These are phyloP conservation scores for Andrena minutula DNA, from an alignment of 2,888 invertebrate species.

Conservation along the genomic window DNA sequence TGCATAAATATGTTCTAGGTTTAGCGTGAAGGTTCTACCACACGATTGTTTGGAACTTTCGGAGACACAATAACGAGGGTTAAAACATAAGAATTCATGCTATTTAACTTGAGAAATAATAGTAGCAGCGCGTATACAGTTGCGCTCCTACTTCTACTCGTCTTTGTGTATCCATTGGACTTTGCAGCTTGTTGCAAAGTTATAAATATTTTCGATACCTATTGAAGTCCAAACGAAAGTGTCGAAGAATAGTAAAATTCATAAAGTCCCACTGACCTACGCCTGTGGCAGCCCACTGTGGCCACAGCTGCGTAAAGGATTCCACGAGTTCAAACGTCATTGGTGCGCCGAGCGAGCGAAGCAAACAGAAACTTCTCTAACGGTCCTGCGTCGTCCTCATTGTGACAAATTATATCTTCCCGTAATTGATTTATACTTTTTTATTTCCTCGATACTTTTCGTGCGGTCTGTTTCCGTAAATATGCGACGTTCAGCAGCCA, in stretches of 20 bases:
- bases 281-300: slow-evolving; percentile 53
- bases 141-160: not conserved
- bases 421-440: slow-evolving; percentile 39
- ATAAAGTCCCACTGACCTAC: slow-evolving; percentile 42
- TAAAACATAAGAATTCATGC: not conserved
- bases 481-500: not conserved
- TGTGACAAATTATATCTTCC: not conserved
- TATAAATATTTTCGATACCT: not conserved
- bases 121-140: no score
- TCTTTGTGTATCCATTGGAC: not conserved
- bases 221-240: not conserved
- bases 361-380: not conserved
- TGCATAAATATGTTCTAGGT: not conserved
- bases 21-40: not conserved
- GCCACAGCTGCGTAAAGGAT: slow-evolving; percentile 43
- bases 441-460: slow-evolving; percentile 8
- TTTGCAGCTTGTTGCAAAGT: not conserved
- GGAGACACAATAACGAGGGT: not conserved
- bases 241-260: not conserved
- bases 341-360: not conserved
- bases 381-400: not conserved
- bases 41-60: not conserved
- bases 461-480: slow-evolving; percentile 7
- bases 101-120: no score
- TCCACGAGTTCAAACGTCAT: slow-evolving; percentile 22